Base-by-base conservation (phyloP, 2,888 invertebrate species). In the Labia minor region DNA sequence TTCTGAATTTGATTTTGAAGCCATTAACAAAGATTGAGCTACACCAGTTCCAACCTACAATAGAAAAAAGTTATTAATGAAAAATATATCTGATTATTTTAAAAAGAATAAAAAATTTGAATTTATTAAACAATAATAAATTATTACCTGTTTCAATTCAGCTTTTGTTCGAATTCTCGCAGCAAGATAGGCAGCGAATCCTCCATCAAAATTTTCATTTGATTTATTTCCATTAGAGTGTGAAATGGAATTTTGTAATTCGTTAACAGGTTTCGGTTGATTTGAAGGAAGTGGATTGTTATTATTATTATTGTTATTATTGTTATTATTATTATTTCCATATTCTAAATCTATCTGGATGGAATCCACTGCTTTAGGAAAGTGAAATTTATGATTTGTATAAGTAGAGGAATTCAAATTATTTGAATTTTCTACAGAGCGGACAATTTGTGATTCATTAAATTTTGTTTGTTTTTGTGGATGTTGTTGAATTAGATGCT, bases 91-190 rank as follows among this genome's bases (percentile, higher is more conserved):
- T 26, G 8, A 26, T 26, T 26, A 6, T 26, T 26, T 3, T 3
- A 8, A 6, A 8, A 26, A 8, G 26, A 26, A 26, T 26, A 26
- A n/a, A n/a, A n/a, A n/a, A n/a, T n/a, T n/a, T n/a, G n/a, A n/a
- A 8, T 8, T 26, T 26, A 26, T 6, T 26, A 26, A 26, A 26
- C 4, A 26, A n/a, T n/a, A 26, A 26, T 26, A 26, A 26, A 26
- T 26, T 26, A 26, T 70, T 71, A 77, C 77, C 76, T 73, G 73
- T 77, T 92, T 93, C 61, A 92, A 78, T 78, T 92, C 92, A 1
- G 90, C 92, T 79, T 92, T 92, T 1, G 92, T 93, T 71, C 92
- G 82, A 73, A 92, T 92, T 74, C 91, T 82, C 11, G 89, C 86
- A 2, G 85, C 83, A 66, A 84, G 75, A 67, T 83, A 79, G n/a